Evolutionary conservation across 2,113 vertebrate genomes (phyloP), one percentile per base, ranked within the genome.

Genomic region (Colistium nudipinnis): DNA sequence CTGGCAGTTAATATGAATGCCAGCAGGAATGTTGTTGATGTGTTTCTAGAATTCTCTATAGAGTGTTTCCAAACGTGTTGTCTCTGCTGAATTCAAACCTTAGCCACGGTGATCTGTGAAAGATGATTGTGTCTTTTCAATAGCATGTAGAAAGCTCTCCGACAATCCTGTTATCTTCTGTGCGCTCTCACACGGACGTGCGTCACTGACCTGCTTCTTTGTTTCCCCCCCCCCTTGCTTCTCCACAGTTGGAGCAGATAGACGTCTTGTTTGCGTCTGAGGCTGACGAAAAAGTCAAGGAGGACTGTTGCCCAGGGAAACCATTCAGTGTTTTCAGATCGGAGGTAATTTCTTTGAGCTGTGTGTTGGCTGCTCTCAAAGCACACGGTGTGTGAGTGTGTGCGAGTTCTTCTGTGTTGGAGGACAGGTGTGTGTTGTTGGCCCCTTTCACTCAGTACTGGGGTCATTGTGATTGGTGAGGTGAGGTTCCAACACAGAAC

Each of bases 231-330:
- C 12, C 27, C 14, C 22, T 56, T 61, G 41, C 45, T 44, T 24
- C 64, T 17, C 60, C 24, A 24, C 79, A 98, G 98, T 80, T 99
- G 87, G 97, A 98, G 82, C 94, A 94, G 69, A 96, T 98, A 53
- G 95, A 97, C 44, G 75, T 98, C 70, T 92, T 95, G 82, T 98
- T 96, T 89, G 94, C 98, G 31, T 96, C 95, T 3, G 97, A 99
- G 87, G 97, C 91, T 62, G 96, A 99, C 45, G 97, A 99, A 86
- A 98, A 97, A 95, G 87, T 99, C 76, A 96, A 91, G 83, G 97
- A 99, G 87, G 96, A 98, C 7, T 98, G 98, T 90, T 98, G 96
- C 92, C 97, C 97, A 28, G 97, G 97, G 87, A 99, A 98, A 90
- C 97, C 96, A 0, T 94, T 96, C 87, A 91, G 91, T 45, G 10